phyloP scores from a whole-genome alignment of 2,888 invertebrate genomes.

The Ernsta delagoae region DNA sequence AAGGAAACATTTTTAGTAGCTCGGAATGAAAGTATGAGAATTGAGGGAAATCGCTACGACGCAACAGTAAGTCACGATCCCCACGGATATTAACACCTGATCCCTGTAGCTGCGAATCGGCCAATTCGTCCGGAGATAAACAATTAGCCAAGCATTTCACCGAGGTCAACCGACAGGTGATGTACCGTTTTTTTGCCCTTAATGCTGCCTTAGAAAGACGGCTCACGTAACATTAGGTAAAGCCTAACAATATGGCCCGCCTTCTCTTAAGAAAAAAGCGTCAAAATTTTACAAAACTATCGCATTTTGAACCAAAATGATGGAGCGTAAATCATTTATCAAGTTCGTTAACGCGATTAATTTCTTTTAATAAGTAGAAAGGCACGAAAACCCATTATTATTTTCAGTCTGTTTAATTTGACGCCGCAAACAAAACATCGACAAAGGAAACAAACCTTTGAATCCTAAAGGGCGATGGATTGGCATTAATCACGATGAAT shows the following conservation, averaged over 20 bases:
- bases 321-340: neutral
- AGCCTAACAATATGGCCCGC: neutral
- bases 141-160: conserved; percentile 76
- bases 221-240: neutral
- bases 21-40: conserved; percentile 13
- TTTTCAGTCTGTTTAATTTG: conserved; percentile 44
- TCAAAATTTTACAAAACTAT: neutral
- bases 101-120: conserved; percentile 57
- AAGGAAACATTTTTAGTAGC: neutral
- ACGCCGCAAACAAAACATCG: conserved; percentile 37
- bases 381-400: conserved; percentile 23
- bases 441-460: conserved; percentile 29
- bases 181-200: conserved; percentile 57
- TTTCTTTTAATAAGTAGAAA: neutral
- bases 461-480: conserved; percentile 25
- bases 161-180: conserved; percentile 58
- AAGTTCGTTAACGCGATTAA: neutral
- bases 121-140: conserved; percentile 68
- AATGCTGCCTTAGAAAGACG: neutral
- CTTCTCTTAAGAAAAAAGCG: neutral
- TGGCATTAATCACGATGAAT: conserved; percentile 74
- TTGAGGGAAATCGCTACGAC: conserved; percentile 19
- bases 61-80: conserved; percentile 61
- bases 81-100: conserved; percentile 77
- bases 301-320: neutral